Percentiles rank a stretch among this genome's conserved stretches.
Evolutionary conservation across 2,797 vertebrate genomes (phyloP).

Genomic region (Chrosomus eos): DNA sequence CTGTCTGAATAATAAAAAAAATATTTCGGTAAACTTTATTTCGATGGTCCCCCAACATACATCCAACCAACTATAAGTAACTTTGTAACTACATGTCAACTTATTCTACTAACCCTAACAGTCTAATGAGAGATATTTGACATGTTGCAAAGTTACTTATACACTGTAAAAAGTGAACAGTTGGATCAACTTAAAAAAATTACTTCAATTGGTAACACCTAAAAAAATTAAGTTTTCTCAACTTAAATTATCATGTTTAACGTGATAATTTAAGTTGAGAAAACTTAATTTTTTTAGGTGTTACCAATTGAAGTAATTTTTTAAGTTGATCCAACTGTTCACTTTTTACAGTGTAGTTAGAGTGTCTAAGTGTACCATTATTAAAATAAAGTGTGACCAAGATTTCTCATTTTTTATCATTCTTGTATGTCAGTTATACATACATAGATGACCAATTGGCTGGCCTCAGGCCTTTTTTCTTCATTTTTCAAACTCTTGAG

Average conservation of each 20-base stretch:
- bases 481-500: not conserved
- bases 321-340: too few relatives aligned
- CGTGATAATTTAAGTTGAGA: too few relatives aligned
- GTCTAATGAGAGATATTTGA: too few relatives aligned
- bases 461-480: not conserved
- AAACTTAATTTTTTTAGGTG: too few relatives aligned
- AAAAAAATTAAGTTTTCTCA: too few relatives aligned
- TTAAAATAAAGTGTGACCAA: not conserved
- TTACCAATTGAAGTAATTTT: too few relatives aligned
- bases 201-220: too few relatives aligned
- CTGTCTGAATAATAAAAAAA: not conserved
- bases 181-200: too few relatives aligned
- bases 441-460: not conserved
- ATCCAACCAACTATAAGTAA: not conserved
- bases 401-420: not conserved
- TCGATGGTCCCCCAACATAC: not conserved
- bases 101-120: not conserved
- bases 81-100: not conserved
- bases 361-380: not conserved
- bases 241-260: too few relatives aligned
- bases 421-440: not conserved
- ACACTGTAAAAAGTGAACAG: too few relatives aligned
- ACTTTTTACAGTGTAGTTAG: too few relatives aligned
- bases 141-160: not conserved
- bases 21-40: not conserved